phyloP scores from a whole-genome alignment of 2,888 invertebrate species.

The Drosophila fungiperda region DNA sequence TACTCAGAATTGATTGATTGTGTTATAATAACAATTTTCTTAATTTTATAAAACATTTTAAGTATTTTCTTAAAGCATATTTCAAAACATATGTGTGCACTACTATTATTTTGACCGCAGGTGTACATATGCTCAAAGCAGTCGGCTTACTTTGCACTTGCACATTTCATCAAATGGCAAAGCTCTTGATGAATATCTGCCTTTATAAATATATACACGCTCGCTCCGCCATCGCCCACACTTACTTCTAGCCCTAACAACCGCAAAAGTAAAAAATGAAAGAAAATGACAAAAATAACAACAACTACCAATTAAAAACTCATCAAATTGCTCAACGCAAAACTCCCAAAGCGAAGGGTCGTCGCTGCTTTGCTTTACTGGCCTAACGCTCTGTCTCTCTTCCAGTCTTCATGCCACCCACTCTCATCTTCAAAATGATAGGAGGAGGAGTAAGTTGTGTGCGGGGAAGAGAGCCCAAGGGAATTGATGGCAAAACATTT shows the following conservation, averaged over 20 bases:
- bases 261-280: slow-evolving; percentile 20
- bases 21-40: not conserved
- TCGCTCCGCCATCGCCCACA: not conserved
- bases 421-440: slow-evolving; percentile 15
- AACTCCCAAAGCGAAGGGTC: slow-evolving; percentile 40
- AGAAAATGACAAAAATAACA: slow-evolving; percentile 10
- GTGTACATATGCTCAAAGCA: not conserved
- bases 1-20: not conserved
- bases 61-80: not conserved
- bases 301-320: slow-evolving; percentile 60
- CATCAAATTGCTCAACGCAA: slow-evolving; percentile 49
- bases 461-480: slow-evolving; percentile 22
- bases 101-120: not conserved
- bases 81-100: no score
- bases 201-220: not conserved
- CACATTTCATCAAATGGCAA: slow-evolving; percentile 9
- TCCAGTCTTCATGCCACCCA: slow-evolving; percentile 26
- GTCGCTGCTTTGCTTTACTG: not conserved
- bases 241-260: slow-evolving; percentile 13
- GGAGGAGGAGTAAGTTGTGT: slow-evolving; percentile 5
- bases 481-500: slow-evolving; percentile 50
- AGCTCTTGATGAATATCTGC: slow-evolving; percentile 20
- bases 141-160: slow-evolving; percentile 2
- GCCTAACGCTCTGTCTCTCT: not conserved
- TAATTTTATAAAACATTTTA: not conserved